Conservation (phyloP, 2,888 invertebrate genomes). For the Acronicta leporina region DNA sequence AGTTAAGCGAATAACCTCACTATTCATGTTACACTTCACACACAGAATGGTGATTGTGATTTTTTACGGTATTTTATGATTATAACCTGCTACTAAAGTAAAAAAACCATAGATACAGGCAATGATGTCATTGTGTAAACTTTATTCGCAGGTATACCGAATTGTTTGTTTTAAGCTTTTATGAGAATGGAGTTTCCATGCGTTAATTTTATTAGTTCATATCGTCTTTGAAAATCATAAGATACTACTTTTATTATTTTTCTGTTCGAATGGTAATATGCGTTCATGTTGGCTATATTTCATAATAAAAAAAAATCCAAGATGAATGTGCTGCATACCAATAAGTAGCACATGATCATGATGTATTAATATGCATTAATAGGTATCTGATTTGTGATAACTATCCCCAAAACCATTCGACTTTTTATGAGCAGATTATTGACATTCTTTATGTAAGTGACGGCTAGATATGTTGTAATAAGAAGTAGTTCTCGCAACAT, state of each 20-base stretch:
- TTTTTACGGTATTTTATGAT: constrained; percentile 22
- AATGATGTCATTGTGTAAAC: constrained; percentile 43
- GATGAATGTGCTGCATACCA: too few species aligned
- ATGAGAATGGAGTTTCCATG: constrained; percentile 9
- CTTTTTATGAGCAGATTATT: constrained; percentile 44
- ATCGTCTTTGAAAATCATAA: not conserved
- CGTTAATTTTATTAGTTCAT: constrained; percentile 10
- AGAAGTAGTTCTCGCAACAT: constrained; percentile 64
- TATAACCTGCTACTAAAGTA: constrained; percentile 11
- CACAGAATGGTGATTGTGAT: constrained; percentile 20
- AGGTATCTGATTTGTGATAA: not conserved
- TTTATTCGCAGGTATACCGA: not conserved
- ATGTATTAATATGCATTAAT: not conserved
- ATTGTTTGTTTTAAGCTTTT: constrained; percentile 29
- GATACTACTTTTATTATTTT: not conserved
- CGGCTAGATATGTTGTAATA: constrained; percentile 69
- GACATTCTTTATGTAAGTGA: constrained; percentile 75
- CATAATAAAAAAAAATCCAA: too few species aligned
- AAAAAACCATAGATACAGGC: constrained; percentile 16
- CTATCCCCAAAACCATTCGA: constrained; percentile 1
- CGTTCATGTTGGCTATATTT: too few species aligned
- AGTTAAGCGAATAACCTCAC: constrained; percentile 50
- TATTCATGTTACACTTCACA: constrained; percentile 45
- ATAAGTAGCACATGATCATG: too few species aligned
- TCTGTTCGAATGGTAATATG: not conserved